A percentile compares a stretch with the other conserved stretches of the same genome.
These are phyloP conservation scores for Talpa occidentalis DNA, from an alignment of 2,113 vertebrate species.

Conservation along the genomic window DNA sequence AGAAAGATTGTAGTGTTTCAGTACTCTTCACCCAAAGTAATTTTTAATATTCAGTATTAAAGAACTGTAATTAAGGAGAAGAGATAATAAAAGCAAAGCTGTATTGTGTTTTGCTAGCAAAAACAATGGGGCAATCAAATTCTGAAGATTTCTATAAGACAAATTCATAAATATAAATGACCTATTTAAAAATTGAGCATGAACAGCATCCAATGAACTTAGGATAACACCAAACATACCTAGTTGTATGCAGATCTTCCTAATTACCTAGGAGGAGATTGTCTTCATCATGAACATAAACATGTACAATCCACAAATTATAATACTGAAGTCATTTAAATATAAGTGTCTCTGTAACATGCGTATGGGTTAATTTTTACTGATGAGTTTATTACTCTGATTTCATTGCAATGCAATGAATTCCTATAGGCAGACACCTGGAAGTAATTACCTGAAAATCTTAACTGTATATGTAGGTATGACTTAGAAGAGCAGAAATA, in stretches of 20 bases:
- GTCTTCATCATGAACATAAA: constrained; percentile 79
- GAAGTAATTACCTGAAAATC: constrained; percentile 77
- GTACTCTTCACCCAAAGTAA: not conserved
- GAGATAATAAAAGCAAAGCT: not conserved
- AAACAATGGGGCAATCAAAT: not conserved
- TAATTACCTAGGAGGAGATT: constrained; percentile 81
- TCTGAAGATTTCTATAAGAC: not conserved
- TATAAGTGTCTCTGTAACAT: constrained; percentile 68
- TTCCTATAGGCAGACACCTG: constrained; percentile 80
- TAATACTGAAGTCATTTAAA: constrained; percentile 74
- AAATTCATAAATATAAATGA: not conserved
- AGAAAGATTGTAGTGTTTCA: not conserved
- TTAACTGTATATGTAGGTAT: constrained; percentile 74
- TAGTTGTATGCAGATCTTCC: constrained; percentile 70
- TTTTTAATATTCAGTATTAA: constrained; percentile 54
- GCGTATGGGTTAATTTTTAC: constrained; percentile 78
- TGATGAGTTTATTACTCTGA: constrained; percentile 81
- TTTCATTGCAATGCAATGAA: constrained; percentile 76
- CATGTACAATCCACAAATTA: constrained; percentile 81
- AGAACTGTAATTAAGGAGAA: not conserved
- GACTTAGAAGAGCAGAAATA: constrained; percentile 71
- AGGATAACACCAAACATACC: not conserved
- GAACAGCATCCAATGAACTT: constrained; percentile 9
- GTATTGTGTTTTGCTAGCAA: not conserved
- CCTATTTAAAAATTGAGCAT: constrained; percentile 1